These are phyloP conservation scores for Antennarius striatus DNA, from an alignment of 2,113 vertebrate species.

Conservation along the genomic window DNA sequence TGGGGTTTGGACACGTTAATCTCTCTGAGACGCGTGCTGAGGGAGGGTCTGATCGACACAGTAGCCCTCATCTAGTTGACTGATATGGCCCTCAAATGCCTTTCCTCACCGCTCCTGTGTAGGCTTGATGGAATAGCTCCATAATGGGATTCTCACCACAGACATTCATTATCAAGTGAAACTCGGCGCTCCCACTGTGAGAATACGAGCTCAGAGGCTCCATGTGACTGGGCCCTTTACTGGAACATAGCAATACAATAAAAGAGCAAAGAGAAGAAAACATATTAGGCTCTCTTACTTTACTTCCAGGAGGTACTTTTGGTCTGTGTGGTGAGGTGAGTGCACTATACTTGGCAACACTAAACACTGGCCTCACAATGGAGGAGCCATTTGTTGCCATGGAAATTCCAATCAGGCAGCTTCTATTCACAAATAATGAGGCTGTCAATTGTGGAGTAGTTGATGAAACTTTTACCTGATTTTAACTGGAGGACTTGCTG, in stretches of 20 bases:
- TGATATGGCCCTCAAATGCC: conserved; percentile 61
- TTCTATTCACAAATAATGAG: conserved; percentile 42
- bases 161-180: conserved; percentile 76
- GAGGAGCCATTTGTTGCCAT: conserved; percentile 75
- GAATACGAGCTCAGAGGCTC: conserved; percentile 66
- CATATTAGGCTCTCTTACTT: conserved; percentile 70
- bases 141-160: conserved; percentile 80
- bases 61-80: conserved; percentile 45
- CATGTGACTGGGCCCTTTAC: conserved; percentile 74
- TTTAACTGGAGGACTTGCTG: neutral
- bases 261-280: conserved; percentile 63
- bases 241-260: conserved; percentile 80
- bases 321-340: conserved; percentile 77
- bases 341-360: conserved; percentile 61
- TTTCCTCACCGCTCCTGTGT: conserved; percentile 46
- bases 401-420: conserved; percentile 65
- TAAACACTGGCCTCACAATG: conserved; percentile 42
- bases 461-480: conserved; percentile 8
- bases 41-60: conserved; percentile 29
- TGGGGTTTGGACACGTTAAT: conserved; percentile 22
- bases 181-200: conserved; percentile 49
- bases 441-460: conserved; percentile 4
- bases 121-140: conserved; percentile 68
- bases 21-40: conserved; percentile 2
- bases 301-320: conserved; percentile 77